Conservation (phyloP, 1,140 invertebrate species). For the Ylistrum balloti region DNA sequence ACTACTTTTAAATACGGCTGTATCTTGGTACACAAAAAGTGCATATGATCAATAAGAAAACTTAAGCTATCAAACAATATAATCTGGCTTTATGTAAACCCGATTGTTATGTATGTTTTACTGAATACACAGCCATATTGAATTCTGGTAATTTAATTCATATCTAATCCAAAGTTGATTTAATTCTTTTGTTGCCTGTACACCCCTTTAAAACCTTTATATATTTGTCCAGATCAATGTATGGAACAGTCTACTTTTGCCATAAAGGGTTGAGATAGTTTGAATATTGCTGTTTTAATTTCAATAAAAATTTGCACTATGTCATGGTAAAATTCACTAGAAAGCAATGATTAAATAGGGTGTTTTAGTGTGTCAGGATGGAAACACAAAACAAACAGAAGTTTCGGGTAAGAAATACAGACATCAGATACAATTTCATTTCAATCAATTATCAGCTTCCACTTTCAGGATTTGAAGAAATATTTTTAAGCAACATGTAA, state of each 20-base stretch:
- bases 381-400: background rate
- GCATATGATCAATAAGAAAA: slow-evolving; percentile 29
- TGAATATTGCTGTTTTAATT: background rate
- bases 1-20: background rate
- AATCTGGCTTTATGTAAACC: background rate
- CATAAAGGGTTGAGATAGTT: background rate
- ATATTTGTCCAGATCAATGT: background rate
- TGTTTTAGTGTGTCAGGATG: background rate
- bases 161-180: background rate
- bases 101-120: background rate
- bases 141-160: slow-evolving; percentile 8
- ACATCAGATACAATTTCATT: no score
- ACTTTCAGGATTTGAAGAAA: no score
- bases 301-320: background rate
- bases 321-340: background rate
- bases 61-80: slow-evolving; percentile 6
- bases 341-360: background rate
- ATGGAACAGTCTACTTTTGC: background rate
- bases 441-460: no score
- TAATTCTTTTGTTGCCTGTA: background rate
- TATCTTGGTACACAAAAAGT: background rate
- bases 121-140: background rate
- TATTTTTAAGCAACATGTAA: no score
- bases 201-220: background rate
- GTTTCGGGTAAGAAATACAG: no score